Conservation (phyloP, 2,888 invertebrate genomes). For the Halictus quadricinctus region DNA sequence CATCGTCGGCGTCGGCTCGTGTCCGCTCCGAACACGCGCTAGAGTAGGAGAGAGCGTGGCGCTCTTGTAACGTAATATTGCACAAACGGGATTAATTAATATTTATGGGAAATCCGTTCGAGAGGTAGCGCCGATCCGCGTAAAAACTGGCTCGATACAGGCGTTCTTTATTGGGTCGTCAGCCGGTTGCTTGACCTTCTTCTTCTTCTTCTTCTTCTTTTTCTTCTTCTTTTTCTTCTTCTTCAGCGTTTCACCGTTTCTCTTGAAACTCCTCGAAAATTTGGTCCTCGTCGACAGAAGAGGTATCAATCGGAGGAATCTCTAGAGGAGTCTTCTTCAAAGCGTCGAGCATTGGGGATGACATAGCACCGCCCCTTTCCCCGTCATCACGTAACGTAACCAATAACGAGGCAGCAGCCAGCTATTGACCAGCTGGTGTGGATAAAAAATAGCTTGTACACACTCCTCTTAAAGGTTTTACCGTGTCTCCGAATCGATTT, state of each 20-base stretch:
- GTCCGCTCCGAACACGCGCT: conserved; percentile 25
- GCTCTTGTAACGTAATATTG: conserved; percentile 46
- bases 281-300: not conserved
- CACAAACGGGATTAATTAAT: conserved; percentile 53
- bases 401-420: not conserved
- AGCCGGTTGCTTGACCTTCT: not conserved
- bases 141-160: conserved; percentile 9
- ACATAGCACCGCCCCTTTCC: not conserved
- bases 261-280: not conserved
- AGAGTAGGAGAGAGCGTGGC: conserved; percentile 24
- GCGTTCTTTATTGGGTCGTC: not conserved
- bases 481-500: not conserved
- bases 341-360: not conserved
- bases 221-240: not conserved
- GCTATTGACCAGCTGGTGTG: not conserved
- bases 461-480: not conserved
- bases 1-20: conserved; percentile 45
- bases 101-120: conserved; percentile 45
- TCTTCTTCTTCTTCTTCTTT: not conserved
- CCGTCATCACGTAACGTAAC: not conserved
- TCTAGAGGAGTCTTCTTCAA: not conserved
- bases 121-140: not conserved
- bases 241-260: not conserved
- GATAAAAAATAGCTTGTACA: not conserved
- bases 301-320: not conserved